Evolutionary conservation across 2,797 vertebrate genomes (phyloP).

Genomic region (Melanotaenia pygmaea): DNA sequence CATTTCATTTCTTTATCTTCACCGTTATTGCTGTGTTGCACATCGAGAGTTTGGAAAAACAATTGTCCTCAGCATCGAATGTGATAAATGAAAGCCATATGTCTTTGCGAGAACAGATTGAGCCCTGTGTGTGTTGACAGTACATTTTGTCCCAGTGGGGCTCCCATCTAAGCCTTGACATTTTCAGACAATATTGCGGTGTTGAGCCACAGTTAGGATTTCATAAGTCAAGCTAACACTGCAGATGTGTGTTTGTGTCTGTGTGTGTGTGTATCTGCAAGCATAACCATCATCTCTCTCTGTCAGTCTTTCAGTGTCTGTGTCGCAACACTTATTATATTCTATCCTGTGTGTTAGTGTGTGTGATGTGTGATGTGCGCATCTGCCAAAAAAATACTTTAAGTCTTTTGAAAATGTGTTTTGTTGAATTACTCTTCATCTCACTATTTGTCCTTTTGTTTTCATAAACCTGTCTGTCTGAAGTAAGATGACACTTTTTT

Average conservation of each 20-base stretch:
- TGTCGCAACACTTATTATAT: conserved; percentile 72
- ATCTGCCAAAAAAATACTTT: conserved; percentile 56
- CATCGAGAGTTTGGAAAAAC: conserved; percentile 55
- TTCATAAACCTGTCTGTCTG: conserved; percentile 58
- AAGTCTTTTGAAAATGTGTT: conserved; percentile 46
- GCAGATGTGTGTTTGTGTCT: conserved; percentile 32
- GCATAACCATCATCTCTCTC: conserved; percentile 56
- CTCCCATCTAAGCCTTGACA: conserved; percentile 77
- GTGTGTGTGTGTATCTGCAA: conserved; percentile 22
- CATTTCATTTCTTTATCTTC: conserved; percentile 48
- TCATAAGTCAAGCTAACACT: conserved; percentile 75
- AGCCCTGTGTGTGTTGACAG: conserved; percentile 68
- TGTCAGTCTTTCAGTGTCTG: conserved; percentile 54
- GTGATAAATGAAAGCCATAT: conserved; percentile 76
- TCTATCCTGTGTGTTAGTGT: conserved; percentile 36
- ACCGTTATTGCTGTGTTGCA: conserved; percentile 55
- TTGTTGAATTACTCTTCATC: conserved; percentile 54
- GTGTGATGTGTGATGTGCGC: conserved; percentile 36
- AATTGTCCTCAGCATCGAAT: conserved; percentile 65
- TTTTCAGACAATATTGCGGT: conserved; percentile 81
- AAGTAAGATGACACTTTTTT: conserved; percentile 39
- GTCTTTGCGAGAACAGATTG: conserved; percentile 67
- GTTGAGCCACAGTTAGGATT: conserved; percentile 76
- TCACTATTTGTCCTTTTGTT: conserved; percentile 54
- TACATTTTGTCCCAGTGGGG: conserved; percentile 78